These are phyloP conservation scores for Percina caprodes DNA, from an alignment of 2,113 vertebrate genomes.

Conservation along the genomic window DNA sequence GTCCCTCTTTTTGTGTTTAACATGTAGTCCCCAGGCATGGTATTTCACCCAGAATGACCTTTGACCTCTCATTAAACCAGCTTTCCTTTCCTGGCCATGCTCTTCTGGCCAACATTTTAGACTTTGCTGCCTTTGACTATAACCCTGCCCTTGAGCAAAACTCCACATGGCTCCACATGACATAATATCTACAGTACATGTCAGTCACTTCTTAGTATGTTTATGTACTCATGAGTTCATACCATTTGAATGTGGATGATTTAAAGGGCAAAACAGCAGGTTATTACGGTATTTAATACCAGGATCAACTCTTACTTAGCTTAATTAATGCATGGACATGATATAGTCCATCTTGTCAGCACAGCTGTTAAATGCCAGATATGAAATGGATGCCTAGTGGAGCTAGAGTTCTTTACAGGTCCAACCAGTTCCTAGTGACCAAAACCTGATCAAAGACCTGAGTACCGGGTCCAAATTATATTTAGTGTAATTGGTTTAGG, in stretches of 20 bases:
- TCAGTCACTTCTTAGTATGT: neutral
- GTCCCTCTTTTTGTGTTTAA: constrained; percentile 71
- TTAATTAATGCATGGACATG: neutral
- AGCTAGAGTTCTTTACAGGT: neutral
- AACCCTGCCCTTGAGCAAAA: constrained; percentile 38
- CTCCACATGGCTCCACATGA: neutral
- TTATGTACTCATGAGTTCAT: neutral
- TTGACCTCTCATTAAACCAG: constrained; percentile 76
- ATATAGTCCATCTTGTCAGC: neutral
- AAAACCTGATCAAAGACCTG: neutral
- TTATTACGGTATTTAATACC: neutral
- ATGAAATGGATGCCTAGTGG: neutral
- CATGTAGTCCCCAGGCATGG: constrained; percentile 74
- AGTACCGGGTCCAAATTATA: neutral
- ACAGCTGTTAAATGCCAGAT: neutral
- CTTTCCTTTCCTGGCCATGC: constrained; percentile 42
- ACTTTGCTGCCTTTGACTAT: constrained; percentile 41
- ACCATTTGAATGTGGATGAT: neutral
- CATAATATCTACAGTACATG: constrained; percentile 2
- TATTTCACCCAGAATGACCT: constrained; percentile 76
- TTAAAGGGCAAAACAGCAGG: neutral
- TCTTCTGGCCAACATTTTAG: constrained; percentile 48
- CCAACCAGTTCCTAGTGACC: neutral
- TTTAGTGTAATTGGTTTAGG: neutral
- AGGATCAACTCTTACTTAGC: neutral